Evolutionary conservation across 2,888 invertebrate genomes (phyloP).

Genomic region (Patella caerulea): DNA sequence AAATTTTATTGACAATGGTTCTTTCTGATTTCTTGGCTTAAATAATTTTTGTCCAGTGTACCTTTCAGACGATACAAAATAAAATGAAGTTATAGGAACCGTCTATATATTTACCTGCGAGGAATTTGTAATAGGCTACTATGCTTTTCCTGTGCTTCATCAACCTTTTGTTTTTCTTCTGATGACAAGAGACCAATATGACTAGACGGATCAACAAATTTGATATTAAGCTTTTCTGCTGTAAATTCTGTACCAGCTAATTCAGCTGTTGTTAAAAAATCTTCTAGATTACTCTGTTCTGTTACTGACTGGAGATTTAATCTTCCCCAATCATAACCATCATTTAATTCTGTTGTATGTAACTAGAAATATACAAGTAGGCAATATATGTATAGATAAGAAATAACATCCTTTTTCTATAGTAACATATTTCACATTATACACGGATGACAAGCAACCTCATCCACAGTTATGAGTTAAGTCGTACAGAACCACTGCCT

Average conservation of each 20-base stretch:
- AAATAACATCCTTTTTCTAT: too few species aligned
- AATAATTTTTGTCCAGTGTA: too few species aligned
- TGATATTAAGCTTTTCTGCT: slow-evolving; percentile 87
- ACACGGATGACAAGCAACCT: too few species aligned
- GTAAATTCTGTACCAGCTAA: slow-evolving; percentile 93
- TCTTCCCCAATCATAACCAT: slow-evolving; percentile 92
- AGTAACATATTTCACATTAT: too few species aligned
- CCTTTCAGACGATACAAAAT: too few species aligned
- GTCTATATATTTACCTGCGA: slow-evolving; percentile 75
- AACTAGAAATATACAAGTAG: slow-evolving; percentile 74
- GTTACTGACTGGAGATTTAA: slow-evolving; percentile 91
- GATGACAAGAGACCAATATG: slow-evolving; percentile 76
- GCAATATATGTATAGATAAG: too few species aligned
- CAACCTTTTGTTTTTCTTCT: slow-evolving; percentile 73
- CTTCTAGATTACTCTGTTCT: slow-evolving; percentile 95
- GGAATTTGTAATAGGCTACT: slow-evolving; percentile 84
- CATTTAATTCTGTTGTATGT: slow-evolving; percentile 89
- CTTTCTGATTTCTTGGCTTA: too few species aligned
- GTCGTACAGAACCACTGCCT: too few species aligned
- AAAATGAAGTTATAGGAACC: too few species aligned
- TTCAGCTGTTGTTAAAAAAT: slow-evolving; percentile 94
- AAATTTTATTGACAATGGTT: too few species aligned
- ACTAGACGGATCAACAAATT: slow-evolving; percentile 77
- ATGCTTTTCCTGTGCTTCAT: slow-evolving; percentile 62
- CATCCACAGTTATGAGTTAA: too few species aligned